Conservation (phyloP, 2,113 vertebrate species). For the Ctenomys sociabilis region DNA sequence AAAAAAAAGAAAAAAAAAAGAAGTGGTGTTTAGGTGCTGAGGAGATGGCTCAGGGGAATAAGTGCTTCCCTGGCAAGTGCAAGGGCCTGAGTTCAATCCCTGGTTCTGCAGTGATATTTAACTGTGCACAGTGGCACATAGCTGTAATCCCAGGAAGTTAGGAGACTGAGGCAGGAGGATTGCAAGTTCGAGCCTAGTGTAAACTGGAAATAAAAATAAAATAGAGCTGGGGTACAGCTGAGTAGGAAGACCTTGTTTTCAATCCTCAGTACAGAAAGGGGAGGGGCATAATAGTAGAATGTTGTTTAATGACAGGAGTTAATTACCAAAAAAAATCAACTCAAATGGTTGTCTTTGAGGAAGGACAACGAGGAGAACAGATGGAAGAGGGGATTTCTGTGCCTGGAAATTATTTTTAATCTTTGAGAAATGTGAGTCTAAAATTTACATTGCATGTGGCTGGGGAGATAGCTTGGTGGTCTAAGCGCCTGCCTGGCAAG, state of each 20-base stretch:
- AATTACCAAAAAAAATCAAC: not conserved
- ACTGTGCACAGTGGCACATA: not conserved
- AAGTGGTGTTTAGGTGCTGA: not conserved
- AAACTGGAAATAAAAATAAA: not conserved
- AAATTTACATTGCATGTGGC: not conserved
- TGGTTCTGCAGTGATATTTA: no score
- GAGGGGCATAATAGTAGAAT: not conserved
- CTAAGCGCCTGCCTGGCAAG: no score
- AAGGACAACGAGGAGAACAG: not conserved
- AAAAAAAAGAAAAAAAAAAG: not conserved
- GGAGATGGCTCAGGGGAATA: no score
- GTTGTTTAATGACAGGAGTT: slow-evolving; percentile 13
- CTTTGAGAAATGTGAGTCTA: slow-evolving; percentile 33
- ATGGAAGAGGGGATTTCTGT: not conserved
- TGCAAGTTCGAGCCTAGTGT: not conserved
- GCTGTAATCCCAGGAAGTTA: not conserved
- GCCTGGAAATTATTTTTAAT: not conserved
- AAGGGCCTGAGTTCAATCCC: no score
- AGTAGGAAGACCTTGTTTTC: not conserved
- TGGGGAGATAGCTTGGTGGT: no score
- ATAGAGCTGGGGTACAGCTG: not conserved
- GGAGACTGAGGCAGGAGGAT: not conserved
- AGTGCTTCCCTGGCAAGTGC: no score
- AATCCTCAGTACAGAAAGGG: not conserved
- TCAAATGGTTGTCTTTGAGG: not conserved